Evolutionary conservation across 2,797 vertebrate genomes (phyloP).

Genomic region (Esox masquinongy): DNA sequence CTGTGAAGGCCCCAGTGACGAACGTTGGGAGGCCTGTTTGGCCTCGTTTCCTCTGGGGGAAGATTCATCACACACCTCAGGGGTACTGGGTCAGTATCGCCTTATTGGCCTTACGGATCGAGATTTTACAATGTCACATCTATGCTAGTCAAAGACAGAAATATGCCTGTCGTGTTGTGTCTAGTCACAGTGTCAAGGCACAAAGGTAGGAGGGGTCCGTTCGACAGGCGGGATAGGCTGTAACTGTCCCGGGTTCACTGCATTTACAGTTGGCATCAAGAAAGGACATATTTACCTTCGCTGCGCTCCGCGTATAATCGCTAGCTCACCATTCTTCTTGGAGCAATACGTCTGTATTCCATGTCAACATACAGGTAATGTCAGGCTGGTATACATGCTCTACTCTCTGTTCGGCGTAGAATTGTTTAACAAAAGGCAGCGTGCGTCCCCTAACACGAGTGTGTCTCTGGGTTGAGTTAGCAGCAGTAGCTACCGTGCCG

Average conservation of each 20-base stretch:
- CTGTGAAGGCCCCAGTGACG: not conserved
- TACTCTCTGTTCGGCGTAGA: not conserved
- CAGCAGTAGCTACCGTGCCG: slow-evolving; percentile 15
- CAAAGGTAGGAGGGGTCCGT: not conserved
- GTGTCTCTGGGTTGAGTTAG: not conserved
- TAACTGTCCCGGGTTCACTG: not conserved
- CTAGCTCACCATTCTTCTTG: not conserved
- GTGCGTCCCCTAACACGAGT: not conserved
- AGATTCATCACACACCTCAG: not conserved
- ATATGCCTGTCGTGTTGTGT: not conserved
- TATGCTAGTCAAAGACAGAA: not conserved
- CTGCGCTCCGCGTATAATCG: not conserved
- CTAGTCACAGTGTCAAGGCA: not conserved
- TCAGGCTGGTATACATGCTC: not conserved
- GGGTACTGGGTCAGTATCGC: not conserved
- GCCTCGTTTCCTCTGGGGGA: not conserved
- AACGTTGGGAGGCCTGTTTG: not conserved
- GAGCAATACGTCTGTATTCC: not conserved
- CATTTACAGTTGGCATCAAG: not conserved
- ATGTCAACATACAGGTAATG: not conserved
- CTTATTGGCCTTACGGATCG: not conserved
- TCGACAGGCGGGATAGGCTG: not conserved
- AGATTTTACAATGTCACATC: not conserved
- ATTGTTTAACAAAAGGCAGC: not conserved
- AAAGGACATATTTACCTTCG: not conserved